Evolutionary conservation across 2,113 vertebrate genomes (phyloP).

Genomic region (Microtus montanus): DNA sequence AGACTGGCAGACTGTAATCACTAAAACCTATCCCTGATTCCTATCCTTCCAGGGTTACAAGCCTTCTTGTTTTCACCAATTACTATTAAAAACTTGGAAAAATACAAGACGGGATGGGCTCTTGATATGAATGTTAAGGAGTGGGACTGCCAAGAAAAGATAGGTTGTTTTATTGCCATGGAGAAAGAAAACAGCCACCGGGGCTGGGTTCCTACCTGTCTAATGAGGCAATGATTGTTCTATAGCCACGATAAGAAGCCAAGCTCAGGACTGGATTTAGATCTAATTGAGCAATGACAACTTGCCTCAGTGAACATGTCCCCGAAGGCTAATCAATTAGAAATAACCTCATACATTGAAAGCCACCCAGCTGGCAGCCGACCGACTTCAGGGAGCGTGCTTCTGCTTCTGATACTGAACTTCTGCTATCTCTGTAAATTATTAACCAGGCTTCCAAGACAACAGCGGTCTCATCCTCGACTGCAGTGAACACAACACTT

Average conservation of each 20-base stretch:
- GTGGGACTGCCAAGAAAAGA: background rate
- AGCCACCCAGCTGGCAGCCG: conserved; percentile 10
- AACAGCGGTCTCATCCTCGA: background rate
- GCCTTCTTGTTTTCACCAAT: background rate
- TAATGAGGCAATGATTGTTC: background rate
- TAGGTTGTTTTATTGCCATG: conserved; percentile 5
- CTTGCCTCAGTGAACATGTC: conserved; percentile 1
- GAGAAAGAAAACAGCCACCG: conserved; percentile 21
- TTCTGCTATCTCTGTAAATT: background rate
- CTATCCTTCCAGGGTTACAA: background rate
- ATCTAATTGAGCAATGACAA: conserved; percentile 33
- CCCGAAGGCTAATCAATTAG: conserved; percentile 43
- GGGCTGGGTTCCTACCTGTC: background rate
- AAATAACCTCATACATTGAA: conserved; percentile 15
- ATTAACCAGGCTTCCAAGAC: background rate
- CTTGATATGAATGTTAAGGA: background rate
- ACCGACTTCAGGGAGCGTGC: background rate
- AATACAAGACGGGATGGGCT: background rate
- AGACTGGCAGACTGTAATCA: background rate
- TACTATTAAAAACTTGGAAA: background rate
- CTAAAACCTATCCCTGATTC: background rate
- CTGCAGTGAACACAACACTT: background rate
- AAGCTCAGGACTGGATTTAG: conserved; percentile 22
- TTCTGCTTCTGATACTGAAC: background rate
- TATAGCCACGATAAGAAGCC: conserved; percentile 7